These are phyloP conservation scores for Agriopis aurantiaria DNA, from an alignment of 2,888 invertebrate genomes.

Conservation along the genomic window DNA sequence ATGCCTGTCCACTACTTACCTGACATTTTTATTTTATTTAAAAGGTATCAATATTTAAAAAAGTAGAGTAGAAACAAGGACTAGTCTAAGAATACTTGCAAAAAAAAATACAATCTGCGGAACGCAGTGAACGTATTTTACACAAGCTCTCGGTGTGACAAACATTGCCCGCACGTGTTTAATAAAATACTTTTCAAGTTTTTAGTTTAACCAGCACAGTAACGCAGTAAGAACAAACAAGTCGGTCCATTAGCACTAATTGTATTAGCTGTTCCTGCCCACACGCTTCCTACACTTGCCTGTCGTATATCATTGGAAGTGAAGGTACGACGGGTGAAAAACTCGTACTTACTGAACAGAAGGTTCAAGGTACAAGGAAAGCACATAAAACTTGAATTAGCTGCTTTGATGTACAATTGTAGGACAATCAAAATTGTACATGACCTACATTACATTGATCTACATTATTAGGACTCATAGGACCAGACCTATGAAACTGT, in stretches of 20 bases:
- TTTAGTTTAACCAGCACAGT: constrained; percentile 7
- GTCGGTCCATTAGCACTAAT: constrained; percentile 69
- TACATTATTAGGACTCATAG: no score
- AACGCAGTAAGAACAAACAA: constrained; percentile 49
- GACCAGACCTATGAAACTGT: no score
- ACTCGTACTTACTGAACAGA: constrained; percentile 4
- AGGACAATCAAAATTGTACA: no score
- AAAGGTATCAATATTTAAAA: no score
- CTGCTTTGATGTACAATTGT: neutral
- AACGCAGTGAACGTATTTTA: neutral
- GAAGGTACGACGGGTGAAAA: constrained; percentile 14
- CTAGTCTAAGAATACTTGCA: no score
- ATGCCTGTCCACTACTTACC: no score
- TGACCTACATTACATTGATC: no score
- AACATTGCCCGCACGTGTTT: constrained; percentile 11
- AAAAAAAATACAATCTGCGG: no score
- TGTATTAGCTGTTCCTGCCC: constrained; percentile 57
- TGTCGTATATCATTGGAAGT: constrained; percentile 33
- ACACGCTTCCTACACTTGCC: constrained; percentile 40
- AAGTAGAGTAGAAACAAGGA: no score
- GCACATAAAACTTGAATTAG: neutral
- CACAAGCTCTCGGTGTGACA: neutral
- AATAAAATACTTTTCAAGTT: constrained; percentile 17
- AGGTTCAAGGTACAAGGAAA: neutral
- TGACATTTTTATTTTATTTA: no score